Base-by-base conservation (phyloP, 2,113 vertebrate genomes). In the Aegithalos caudatus region DNA sequence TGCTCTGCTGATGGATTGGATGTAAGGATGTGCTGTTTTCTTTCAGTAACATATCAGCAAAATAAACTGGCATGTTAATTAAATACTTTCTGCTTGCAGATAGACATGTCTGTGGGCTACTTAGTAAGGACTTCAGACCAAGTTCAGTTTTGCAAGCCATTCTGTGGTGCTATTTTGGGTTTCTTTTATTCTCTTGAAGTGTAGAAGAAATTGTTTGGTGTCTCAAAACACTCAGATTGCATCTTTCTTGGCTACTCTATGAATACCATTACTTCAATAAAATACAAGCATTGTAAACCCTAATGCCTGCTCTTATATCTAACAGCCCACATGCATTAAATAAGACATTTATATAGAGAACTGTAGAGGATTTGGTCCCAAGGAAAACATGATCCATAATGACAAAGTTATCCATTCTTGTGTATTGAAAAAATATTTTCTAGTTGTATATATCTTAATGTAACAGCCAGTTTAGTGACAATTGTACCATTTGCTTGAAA, bases 91-190 rank as follows among this genome's bases (percentile, higher is more conserved):
- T 85, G 18, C 33, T 45, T 38, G 14, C 14, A 81, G 25, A 10
- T 50, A 38, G 27, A 13, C 4, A 3, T 3, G 0, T 21, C 40
- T 72, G 7, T 3, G 4, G 6, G 7, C 71, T 84, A 48, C 28
- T 71, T 48, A 9, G 2, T 90, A 31, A n/a, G 28, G 28, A 35
- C 40, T 72, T 67, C 11, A 45, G 42, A 4, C 11, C 7, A 13
- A 17, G 8, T 54, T 61, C 31, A 38, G 38, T 62, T 86, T 92
- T 83, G 10, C 17, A 62, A 27, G 35, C 47, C 23, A 11, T 76
- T 62, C 66, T 58, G 8, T 81, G n/a, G 10, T 40, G 38, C 3
- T 70, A 2, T 40, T 85, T 88, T 54, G 29, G 2, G 1, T 48
- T 57, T 65, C 12, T 69, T 92, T 77, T 91, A 60, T 48, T 29